These are phyloP conservation scores for Spisula solida DNA, from an alignment of 2,888 invertebrate species.

Conservation along the genomic window DNA sequence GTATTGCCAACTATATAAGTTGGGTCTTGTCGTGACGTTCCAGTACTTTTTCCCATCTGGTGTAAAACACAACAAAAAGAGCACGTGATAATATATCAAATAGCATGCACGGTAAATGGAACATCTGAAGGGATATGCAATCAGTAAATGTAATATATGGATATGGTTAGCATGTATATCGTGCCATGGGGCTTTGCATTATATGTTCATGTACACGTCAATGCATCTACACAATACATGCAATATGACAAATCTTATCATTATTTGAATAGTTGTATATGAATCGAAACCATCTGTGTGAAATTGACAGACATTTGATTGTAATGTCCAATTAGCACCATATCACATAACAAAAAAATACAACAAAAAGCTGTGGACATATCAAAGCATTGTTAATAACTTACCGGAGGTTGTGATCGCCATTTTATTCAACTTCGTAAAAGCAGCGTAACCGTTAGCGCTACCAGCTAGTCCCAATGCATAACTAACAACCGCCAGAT, in stretches of 20 bases:
- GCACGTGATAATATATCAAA: neutral
- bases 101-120: neutral
- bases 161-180: neutral
- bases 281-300: no score
- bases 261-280: no score
- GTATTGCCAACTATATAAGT: slow-evolving; percentile 36
- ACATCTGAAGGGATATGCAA: neutral
- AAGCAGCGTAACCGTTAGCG: slow-evolving; percentile 58
- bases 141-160: neutral
- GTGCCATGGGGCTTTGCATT: neutral
- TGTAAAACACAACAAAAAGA: neutral
- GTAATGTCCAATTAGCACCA: no score
- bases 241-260: no score
- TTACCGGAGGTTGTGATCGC: slow-evolving; percentile 55
- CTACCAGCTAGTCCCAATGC: slow-evolving; percentile 81
- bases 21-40: slow-evolving; percentile 11
- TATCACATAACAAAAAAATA: no score
- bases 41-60: slow-evolving; percentile 59
- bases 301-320: no score
- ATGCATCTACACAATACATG: no score
- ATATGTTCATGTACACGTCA: no score
- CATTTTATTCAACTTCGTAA: slow-evolving; percentile 69
- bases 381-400: neutral
- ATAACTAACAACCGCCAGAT: slow-evolving; percentile 81
- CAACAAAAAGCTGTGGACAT: no score